Evolutionary conservation across 2,797 vertebrate species (phyloP).

Genomic region (Clarias fuscus): DNA sequence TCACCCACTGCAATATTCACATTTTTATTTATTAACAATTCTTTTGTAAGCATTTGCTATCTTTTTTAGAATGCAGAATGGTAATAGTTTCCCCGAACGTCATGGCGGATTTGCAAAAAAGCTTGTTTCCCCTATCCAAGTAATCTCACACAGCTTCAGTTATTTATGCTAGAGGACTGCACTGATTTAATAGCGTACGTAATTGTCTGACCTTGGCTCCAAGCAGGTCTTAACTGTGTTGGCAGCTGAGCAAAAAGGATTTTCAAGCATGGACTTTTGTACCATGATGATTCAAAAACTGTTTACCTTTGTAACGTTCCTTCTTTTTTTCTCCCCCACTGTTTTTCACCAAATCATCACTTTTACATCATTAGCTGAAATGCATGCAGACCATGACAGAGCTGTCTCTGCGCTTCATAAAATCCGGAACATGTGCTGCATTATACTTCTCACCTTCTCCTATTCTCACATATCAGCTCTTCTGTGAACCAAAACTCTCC

Average conservation of each 20-base stretch:
- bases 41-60: neutral
- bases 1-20: neutral
- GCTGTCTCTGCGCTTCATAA: neutral
- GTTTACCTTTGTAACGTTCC: neutral
- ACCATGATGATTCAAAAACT: neutral
- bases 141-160: neutral
- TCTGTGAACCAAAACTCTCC: neutral
- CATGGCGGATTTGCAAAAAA: neutral
- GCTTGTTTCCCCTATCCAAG: neutral
- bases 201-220: constrained; percentile 1
- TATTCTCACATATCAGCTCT: neutral
- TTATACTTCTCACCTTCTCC: neutral
- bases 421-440: neutral
- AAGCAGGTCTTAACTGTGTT: constrained; percentile 2
- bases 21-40: neutral
- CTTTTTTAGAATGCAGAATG: neutral
- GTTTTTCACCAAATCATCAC: neutral
- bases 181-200: constrained; percentile 9
- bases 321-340: no score
- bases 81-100: neutral
- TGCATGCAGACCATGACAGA: neutral
- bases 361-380: constrained; percentile 23
- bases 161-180: constrained; percentile 6
- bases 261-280: neutral
- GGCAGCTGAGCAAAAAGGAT: neutral